A percentile compares a stretch with the other conserved stretches of the same genome.
phyloP scores from a whole-genome alignment of 2,113 vertebrate species.

The Charadrius vociferus region DNA sequence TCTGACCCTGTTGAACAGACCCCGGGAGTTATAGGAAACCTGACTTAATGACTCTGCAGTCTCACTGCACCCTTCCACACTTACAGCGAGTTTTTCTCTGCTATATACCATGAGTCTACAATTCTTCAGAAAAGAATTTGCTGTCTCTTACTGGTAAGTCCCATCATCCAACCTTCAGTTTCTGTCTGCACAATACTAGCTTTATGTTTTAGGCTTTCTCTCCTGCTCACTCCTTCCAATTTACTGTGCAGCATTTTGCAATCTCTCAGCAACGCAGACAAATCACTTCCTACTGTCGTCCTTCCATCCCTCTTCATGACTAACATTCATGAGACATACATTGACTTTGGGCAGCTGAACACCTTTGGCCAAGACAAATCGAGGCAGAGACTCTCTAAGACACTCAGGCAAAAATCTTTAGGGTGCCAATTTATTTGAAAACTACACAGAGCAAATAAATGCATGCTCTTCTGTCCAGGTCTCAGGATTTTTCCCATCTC shows the following conservation, averaged over 20 bases:
- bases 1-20: neutral
- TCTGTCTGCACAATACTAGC: neutral
- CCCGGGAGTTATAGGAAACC: neutral
- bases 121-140: neutral
- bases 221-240: neutral
- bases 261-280: neutral
- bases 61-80: neutral
- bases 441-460: neutral
- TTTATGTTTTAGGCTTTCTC: neutral
- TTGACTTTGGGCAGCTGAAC: neutral
- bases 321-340: neutral
- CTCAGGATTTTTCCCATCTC: neutral
- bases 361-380: neutral
- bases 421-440: neutral
- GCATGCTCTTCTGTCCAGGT: neutral
- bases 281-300: neutral
- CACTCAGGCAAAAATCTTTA: neutral
- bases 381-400: neutral
- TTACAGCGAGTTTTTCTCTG: neutral
- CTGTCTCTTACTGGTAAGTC: neutral
- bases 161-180: neutral
- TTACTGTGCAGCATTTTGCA: neutral
- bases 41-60: neutral
- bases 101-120: neutral
- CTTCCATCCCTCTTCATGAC: neutral